Conservation (phyloP, 1,140 invertebrate species). For the Neotoxoptera formosana region DNA sequence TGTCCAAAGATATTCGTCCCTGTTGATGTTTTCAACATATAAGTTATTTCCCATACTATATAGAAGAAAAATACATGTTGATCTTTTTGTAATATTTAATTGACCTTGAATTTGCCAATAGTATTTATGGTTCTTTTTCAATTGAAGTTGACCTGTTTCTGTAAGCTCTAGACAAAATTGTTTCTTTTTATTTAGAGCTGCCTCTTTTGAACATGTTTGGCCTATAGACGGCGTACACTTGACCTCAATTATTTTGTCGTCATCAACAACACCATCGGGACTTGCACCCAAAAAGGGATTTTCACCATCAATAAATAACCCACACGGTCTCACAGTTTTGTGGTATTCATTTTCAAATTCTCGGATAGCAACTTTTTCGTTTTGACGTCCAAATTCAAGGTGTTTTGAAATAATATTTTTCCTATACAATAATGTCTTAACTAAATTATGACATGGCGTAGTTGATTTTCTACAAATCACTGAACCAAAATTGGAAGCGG, state of each 20-base stretch:
- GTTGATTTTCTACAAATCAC: background rate
- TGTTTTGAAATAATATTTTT: constrained; percentile 43
- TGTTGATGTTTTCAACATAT: background rate
- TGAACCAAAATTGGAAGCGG: background rate
- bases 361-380: constrained; percentile 1
- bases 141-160: background rate
- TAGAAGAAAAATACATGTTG: background rate
- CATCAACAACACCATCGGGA: constrained; percentile 21
- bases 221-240: constrained; percentile 19
- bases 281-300: constrained; percentile 17
- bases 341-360: background rate
- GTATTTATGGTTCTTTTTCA: background rate
- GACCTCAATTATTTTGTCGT: background rate
- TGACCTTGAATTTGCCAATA: constrained; percentile 27
- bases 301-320: background rate
- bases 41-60: background rate
- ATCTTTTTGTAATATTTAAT: background rate
- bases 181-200: background rate
- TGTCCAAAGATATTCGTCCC: constrained; percentile 19
- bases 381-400: background rate
- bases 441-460: constrained; percentile 13
- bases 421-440: background rate
- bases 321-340: background rate
- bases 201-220: background rate
- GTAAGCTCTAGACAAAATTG: constrained; percentile 4